Evolutionary conservation across 2,113 vertebrate genomes (phyloP).

Genomic region (Erpornis zantholeuca): DNA sequence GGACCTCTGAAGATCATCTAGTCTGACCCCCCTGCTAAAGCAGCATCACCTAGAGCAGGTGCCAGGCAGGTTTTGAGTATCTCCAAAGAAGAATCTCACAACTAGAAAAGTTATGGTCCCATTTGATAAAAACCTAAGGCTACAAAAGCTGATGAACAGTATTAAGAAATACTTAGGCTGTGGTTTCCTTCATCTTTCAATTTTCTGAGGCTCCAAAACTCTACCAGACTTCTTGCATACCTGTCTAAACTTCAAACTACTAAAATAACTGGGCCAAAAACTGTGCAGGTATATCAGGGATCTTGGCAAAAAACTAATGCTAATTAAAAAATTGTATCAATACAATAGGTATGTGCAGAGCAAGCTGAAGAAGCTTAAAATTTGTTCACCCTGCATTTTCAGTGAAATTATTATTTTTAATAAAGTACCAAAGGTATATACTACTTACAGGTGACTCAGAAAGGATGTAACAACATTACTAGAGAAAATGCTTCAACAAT

Average conservation of each 20-base stretch:
- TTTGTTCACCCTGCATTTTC: not conserved
- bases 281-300: not conserved
- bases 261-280: not conserved
- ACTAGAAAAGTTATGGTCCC: not conserved
- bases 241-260: not conserved
- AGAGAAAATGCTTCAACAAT: not conserved
- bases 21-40: not conserved
- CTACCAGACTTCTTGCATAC: not conserved
- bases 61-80: not conserved
- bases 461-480: not conserved
- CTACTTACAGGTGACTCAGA: not conserved
- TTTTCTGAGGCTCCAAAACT: not conserved
- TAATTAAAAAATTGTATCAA: not conserved
- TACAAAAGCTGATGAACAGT: not conserved
- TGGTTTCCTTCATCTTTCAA: not conserved
- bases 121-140: not conserved
- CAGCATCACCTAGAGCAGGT: not conserved
- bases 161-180: not conserved
- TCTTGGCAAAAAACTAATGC: not conserved
- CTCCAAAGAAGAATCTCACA: not conserved
- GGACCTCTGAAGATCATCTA: not conserved
- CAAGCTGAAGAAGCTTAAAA: not conserved
- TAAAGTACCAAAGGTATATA: not conserved
- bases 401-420: not conserved
- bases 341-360: not conserved